Evolutionary conservation across 2,113 vertebrate genomes (phyloP).

Genomic region (Platysteira castanea): DNA sequence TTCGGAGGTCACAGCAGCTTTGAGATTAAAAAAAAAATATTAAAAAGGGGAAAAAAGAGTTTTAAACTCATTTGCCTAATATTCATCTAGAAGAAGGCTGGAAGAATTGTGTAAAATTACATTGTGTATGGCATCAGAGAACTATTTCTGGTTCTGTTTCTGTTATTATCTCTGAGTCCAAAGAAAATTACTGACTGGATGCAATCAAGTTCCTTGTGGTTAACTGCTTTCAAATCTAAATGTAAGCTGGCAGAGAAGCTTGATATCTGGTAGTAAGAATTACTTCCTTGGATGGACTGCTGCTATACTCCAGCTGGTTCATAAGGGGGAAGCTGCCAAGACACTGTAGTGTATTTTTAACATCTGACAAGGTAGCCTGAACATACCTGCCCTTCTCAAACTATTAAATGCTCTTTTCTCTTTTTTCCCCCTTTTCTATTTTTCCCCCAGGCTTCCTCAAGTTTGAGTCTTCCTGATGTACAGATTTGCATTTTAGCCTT

Average conservation of each 20-base stretch:
- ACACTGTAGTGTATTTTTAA: neutral
- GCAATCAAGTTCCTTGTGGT: constrained; percentile 29
- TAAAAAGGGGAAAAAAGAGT: neutral
- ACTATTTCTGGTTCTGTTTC: neutral
- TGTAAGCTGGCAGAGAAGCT: constrained; percentile 18
- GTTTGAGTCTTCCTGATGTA: neutral
- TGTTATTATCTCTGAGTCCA: neutral
- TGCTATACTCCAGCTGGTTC: neutral
- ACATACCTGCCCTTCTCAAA: neutral
- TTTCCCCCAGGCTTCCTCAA: neutral
- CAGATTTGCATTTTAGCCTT: neutral
- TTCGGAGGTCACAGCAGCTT: neutral
- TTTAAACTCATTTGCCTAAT: neutral
- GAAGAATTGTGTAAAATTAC: neutral
- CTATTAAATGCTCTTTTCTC: neutral
- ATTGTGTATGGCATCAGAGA: neutral
- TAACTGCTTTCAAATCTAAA: constrained; percentile 41
- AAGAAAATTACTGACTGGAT: constrained; percentile 34
- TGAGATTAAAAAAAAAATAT: neutral
- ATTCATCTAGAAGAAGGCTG: neutral
- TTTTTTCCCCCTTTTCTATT: fast-evolving
- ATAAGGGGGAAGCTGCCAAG: neutral
- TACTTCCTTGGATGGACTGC: neutral
- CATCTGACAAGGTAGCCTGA: neutral
- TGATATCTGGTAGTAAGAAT: neutral